Evolutionary conservation across 2,888 invertebrate genomes (phyloP).

Genomic region (Sesia bembeciformis): DNA sequence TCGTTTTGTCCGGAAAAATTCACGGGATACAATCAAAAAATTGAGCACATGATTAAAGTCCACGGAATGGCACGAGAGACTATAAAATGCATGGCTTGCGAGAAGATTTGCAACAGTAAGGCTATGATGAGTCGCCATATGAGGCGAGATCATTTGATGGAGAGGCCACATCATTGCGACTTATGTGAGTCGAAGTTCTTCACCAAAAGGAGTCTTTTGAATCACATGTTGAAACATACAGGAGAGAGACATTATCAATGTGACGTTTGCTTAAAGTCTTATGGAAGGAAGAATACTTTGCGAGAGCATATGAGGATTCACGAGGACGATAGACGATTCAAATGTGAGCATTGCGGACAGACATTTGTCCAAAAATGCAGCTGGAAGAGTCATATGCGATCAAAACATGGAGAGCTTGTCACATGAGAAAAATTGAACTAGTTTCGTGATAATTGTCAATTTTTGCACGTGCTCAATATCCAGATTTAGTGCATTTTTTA

Average conservation of each 20-base stretch:
- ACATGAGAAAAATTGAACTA: background rate
- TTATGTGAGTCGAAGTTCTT: conserved; percentile 33
- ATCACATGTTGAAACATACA: conserved; percentile 42
- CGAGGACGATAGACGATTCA: conserved; percentile 14
- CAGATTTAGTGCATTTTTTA: too few relatives aligned
- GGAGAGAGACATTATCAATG: conserved; percentile 36
- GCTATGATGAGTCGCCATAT: conserved; percentile 11
- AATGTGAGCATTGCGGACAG: conserved; percentile 38
- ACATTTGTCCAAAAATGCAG: conserved; percentile 24
- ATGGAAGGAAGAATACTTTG: conserved; percentile 16
- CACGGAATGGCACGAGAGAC: conserved; percentile 11
- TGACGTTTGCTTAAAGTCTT: conserved; percentile 32
- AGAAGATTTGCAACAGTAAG: conserved; percentile 13
- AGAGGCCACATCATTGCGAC: conserved; percentile 14
- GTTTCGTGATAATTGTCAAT: background rate
- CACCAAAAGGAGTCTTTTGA: conserved; percentile 29
- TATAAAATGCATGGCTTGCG: conserved; percentile 16
- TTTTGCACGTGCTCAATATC: background rate
- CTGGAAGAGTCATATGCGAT: conserved; percentile 3
- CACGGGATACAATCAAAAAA: conserved; percentile 13
- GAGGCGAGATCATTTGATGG: conserved; percentile 16
- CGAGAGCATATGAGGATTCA: conserved; percentile 20
- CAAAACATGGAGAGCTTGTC: background rate
- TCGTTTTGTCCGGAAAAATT: conserved; percentile 19
- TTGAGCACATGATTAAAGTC: conserved; percentile 12